Evolutionary conservation across 2,113 vertebrate genomes (phyloP).

Genomic region (Arothron firmamentum): DNA sequence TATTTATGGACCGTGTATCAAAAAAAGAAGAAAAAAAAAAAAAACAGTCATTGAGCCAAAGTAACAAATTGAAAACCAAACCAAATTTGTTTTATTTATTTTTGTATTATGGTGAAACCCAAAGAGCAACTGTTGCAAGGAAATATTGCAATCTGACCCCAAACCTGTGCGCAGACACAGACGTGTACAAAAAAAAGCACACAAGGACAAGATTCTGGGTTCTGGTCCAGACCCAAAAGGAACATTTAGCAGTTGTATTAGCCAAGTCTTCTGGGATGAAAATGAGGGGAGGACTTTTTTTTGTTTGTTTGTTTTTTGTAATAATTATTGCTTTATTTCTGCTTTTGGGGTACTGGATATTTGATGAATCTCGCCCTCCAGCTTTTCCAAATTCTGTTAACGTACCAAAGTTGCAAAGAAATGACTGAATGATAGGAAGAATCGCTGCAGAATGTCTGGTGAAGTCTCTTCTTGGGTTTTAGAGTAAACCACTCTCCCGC

Average conservation of each 20-base stretch:
- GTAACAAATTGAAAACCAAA: constrained; percentile 71
- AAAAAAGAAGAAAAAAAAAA: constrained; percentile 39
- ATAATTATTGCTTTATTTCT: constrained; percentile 14
- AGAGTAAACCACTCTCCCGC: constrained; percentile 22
- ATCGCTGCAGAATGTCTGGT: constrained; percentile 50
- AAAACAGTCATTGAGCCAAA: constrained; percentile 72
- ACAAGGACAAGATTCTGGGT: constrained; percentile 69
- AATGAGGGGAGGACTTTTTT: constrained; percentile 48
- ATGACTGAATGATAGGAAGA: constrained; percentile 42
- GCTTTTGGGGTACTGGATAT: constrained; percentile 67
- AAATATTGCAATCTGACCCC: constrained; percentile 66
- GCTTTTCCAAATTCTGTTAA: constrained; percentile 39
- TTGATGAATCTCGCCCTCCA: constrained; percentile 57
- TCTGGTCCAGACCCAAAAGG: constrained; percentile 64
- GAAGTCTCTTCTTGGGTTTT: constrained; percentile 38
- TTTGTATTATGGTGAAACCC: constrained; percentile 65
- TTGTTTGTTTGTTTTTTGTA: background rate
- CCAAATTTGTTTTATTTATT: constrained; percentile 71
- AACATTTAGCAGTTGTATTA: constrained; percentile 62
- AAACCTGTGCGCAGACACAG: constrained; percentile 70
- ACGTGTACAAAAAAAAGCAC: constrained; percentile 64
- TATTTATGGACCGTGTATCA: constrained; percentile 71
- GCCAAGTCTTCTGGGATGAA: constrained; percentile 67
- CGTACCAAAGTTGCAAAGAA: constrained; percentile 37
- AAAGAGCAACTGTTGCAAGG: constrained; percentile 67